Evolutionary conservation across 2,888 invertebrate genomes (phyloP), one percentile per base, ranked within the genome.

Genomic region (Danaus chrysippus): DNA sequence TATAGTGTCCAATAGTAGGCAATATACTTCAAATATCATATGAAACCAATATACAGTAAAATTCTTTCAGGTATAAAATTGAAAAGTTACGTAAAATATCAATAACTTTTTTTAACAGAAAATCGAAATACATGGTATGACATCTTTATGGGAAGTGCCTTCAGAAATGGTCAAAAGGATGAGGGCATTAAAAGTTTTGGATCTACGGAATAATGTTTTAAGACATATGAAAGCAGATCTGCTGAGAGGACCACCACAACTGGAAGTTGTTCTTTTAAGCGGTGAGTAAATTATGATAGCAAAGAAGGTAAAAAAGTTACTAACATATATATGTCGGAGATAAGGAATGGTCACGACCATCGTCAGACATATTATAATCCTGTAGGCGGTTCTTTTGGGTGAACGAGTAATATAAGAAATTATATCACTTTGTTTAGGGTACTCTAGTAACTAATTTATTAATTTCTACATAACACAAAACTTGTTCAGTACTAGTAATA

Each of bases 181-280:
- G 81, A 76, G 81, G 11, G 71, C 78, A n/a, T 79, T 94, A 1
- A 78, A 78, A 54, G 84, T 81, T 42, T 73, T 94, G 68, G 93
- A 93, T 69, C 78, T 94, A 5, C 84, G 92, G 42, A 81, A 86
- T 64, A 94, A 94, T 70, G 79, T 78, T 65, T 73, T 93, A 56
- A 78, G 83, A 53, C 84, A 88, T 43, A 84, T 93, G 69, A 85
- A 87, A 64, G 77, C 80, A 0, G 71, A 76, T 0, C 71, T 87
- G 42, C 70, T 93, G 15, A 79, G 82, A 13, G 81, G 75, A 9
- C 84, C 91, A 9, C 77, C 79, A 0, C 75, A 76, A 0, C 73
- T 93, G 44, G 79, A 87, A 56, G 73, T 80, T 6, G 77, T 92
- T 44, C 85, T 86, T 74, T 80, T 93, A 23, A 83, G 88, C 64